A percentile compares a stretch with the other conserved stretches of the same genome.
Conservation (phyloP, 2,797 vertebrate species). For the Neosilurus mollespiculum region DNA sequence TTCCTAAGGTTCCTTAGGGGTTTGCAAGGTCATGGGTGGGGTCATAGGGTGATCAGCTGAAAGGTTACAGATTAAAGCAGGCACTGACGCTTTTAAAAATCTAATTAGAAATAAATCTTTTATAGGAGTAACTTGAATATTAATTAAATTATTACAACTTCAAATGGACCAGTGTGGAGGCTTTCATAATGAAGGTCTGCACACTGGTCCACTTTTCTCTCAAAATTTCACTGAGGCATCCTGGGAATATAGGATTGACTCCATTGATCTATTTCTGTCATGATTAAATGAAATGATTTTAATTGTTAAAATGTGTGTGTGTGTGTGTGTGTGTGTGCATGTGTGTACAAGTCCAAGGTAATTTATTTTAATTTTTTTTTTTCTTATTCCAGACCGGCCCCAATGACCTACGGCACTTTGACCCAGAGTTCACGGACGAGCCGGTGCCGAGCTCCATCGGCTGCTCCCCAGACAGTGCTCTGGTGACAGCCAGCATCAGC, state of each 20-base stretch:
- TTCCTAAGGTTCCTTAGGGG: neutral
- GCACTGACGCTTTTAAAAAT: neutral
- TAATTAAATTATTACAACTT: neutral
- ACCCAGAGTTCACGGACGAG: constrained; percentile 97
- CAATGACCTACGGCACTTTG: constrained; percentile 93
- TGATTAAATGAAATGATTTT: neutral
- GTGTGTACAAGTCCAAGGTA: no score
- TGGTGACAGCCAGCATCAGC: constrained; percentile 91
- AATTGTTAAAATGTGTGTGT: neutral
- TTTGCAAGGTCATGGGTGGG: neutral
- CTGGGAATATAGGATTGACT: neutral
- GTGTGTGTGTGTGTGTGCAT: no score
- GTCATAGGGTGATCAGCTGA: neutral
- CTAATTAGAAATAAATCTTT: neutral
- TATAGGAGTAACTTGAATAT: neutral
- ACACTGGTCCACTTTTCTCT: neutral
- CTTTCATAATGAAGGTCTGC: neutral
- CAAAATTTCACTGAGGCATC: neutral
- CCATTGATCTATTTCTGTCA: neutral
- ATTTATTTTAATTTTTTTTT: neutral
- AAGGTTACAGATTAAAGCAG: neutral
- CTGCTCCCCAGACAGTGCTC: constrained; percentile 90
- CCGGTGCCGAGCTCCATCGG: constrained; percentile 95
- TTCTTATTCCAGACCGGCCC: constrained; percentile 82
- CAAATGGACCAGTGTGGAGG: neutral